Conservation (phyloP, 2,113 vertebrate genomes). For the Talpa occidentalis region DNA sequence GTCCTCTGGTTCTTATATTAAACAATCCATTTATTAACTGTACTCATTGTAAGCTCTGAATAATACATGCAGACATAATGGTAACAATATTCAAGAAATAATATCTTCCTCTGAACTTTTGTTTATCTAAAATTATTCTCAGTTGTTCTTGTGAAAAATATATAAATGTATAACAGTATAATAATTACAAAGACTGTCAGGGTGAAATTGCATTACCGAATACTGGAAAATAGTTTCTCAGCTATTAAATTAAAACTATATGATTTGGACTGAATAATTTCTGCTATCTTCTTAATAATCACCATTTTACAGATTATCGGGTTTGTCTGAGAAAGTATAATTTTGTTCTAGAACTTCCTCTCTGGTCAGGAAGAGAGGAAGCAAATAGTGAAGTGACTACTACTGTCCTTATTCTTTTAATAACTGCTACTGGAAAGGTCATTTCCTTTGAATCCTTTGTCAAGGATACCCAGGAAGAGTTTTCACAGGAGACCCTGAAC, state of each 20-base stretch:
- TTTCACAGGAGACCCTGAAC: constrained; percentile 28
- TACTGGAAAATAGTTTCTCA: neutral
- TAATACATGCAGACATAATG: neutral
- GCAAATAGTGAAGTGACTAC: neutral
- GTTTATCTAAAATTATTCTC: neutral
- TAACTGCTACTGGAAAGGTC: constrained; percentile 44
- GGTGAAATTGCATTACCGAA: neutral
- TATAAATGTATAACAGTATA: neutral
- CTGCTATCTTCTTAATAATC: neutral
- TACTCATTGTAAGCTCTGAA: neutral
- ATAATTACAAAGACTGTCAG: neutral
- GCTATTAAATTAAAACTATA: neutral
- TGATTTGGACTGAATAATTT: neutral
- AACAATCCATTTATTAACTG: neutral
- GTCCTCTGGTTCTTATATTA: neutral
- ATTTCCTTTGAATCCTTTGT: constrained; percentile 41
- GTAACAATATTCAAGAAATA: neutral
- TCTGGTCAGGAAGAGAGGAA: neutral
- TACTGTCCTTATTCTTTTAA: constrained; percentile 47
- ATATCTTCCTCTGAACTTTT: neutral
- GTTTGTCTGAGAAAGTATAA: neutral
- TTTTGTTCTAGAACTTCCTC: constrained; percentile 22
- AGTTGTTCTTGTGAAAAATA: constrained; percentile 23
- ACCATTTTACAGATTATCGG: neutral
- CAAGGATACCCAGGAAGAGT: constrained; percentile 28